Evolutionary conservation across 1,140 invertebrate species (phyloP).

Genomic region (Protaetia brevitarsis): DNA sequence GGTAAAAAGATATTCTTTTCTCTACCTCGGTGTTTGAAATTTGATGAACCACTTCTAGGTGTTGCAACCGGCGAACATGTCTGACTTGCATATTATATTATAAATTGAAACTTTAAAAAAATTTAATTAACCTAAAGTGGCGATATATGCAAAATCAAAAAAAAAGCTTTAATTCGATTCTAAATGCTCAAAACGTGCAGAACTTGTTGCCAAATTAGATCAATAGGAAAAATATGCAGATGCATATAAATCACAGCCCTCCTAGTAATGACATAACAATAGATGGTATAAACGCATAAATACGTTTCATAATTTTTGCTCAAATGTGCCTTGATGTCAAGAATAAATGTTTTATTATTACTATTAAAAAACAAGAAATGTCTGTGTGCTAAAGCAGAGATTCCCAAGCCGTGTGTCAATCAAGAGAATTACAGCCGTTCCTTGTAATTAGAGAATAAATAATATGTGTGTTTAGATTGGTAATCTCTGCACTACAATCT

Average conservation of each 20-base stretch:
- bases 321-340: constrained; percentile 19
- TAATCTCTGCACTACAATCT: too few relatives aligned
- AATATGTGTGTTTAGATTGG: neutral
- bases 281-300: neutral
- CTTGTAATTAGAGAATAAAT: neutral
- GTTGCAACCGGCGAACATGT: too few relatives aligned
- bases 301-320: constrained; percentile 16
- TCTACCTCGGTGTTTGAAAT: too few relatives aligned
- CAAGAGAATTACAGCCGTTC: neutral
- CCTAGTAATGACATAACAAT: neutral
- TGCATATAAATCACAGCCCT: neutral
- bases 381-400: neutral
- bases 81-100: too few relatives aligned
- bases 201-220: too few relatives aligned
- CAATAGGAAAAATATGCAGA: neutral
- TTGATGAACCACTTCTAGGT: too few relatives aligned
- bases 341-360: neutral
- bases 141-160: too few relatives aligned
- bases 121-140: too few relatives aligned
- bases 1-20: too few relatives aligned
- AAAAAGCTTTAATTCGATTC: too few relatives aligned
- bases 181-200: too few relatives aligned
- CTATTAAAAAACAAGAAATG: neutral
- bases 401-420: neutral
- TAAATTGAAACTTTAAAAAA: too few relatives aligned